Evolutionary conservation across 2,888 invertebrate genomes (phyloP).

Genomic region (Osmoderma eremita): DNA sequence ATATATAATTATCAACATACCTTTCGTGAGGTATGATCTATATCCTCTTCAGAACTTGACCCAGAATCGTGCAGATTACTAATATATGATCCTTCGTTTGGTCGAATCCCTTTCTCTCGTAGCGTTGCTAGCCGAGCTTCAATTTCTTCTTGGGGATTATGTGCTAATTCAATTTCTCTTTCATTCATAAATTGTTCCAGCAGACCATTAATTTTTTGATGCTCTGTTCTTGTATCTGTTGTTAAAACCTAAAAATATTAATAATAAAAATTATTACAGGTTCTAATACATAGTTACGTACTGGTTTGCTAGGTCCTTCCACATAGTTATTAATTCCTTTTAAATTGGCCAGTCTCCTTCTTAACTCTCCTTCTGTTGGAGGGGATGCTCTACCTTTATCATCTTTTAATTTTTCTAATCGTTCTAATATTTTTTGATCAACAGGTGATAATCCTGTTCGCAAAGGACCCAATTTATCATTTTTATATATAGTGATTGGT

Average conservation of each 20-base stretch:
- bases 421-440: conserved; percentile 73
- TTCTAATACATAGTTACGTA: background rate
- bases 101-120: conserved; percentile 63
- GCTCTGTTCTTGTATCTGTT: conserved; percentile 72
- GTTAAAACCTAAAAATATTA: conserved; percentile 60
- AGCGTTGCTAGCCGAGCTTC: conserved; percentile 67
- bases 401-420: conserved; percentile 75
- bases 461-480: conserved; percentile 58
- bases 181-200: conserved; percentile 66
- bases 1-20: conserved; percentile 49
- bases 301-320: conserved; percentile 57
- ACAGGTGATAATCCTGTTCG: conserved; percentile 64
- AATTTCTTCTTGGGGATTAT: conserved; percentile 67
- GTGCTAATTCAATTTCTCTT: conserved; percentile 63
- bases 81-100: conserved; percentile 59
- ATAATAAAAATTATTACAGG: conserved; percentile 16
- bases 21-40: conserved; percentile 61
- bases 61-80: conserved; percentile 58
- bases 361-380: conserved; percentile 73
- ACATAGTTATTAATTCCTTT: conserved; percentile 67
- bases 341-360: conserved; percentile 73
- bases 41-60: conserved; percentile 59
- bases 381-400: conserved; percentile 64
- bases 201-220: conserved; percentile 78
- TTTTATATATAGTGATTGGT: conserved; percentile 68